phyloP scores from a whole-genome alignment of 2,888 invertebrate genomes.

The Mythimna lalbum region DNA sequence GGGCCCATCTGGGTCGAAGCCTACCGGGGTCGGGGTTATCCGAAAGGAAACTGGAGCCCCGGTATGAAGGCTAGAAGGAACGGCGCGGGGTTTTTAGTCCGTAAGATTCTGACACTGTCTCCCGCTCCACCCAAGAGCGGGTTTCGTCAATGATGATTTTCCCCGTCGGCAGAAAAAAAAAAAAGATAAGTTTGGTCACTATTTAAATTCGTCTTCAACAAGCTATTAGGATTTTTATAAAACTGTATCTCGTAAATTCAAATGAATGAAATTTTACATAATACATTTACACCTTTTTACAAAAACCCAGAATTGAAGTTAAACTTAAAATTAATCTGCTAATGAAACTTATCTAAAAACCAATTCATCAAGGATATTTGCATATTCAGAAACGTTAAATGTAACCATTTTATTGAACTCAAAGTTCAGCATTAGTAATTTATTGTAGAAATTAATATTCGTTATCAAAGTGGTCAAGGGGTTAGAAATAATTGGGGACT shows the following conservation, averaged over 20 bases:
- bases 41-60: no score
- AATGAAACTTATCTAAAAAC: slow-evolving; percentile 38
- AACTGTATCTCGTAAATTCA: neutral
- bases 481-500: slow-evolving; percentile 9
- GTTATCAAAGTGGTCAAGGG: slow-evolving; percentile 37
- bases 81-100: no score
- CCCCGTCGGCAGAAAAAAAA: no score
- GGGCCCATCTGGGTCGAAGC: no score
- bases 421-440: slow-evolving; percentile 45
- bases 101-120: no score
- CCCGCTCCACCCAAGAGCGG: no score
- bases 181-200: neutral
- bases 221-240: neutral
- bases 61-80: no score
- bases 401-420: slow-evolving; percentile 38
- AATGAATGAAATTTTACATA: neutral
- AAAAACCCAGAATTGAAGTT: slow-evolving; percentile 1
- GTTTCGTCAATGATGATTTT: no score
- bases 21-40: no score
- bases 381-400: slow-evolving; percentile 44
- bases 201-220: neutral
- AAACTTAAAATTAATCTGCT: slow-evolving; percentile 35
- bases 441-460: slow-evolving; percentile 48
- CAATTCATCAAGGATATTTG: slow-evolving; percentile 52
- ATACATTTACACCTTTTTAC: slow-evolving; percentile 4